Evolutionary conservation across 2,797 vertebrate species (phyloP).

Genomic region (Gila robusta): DNA sequence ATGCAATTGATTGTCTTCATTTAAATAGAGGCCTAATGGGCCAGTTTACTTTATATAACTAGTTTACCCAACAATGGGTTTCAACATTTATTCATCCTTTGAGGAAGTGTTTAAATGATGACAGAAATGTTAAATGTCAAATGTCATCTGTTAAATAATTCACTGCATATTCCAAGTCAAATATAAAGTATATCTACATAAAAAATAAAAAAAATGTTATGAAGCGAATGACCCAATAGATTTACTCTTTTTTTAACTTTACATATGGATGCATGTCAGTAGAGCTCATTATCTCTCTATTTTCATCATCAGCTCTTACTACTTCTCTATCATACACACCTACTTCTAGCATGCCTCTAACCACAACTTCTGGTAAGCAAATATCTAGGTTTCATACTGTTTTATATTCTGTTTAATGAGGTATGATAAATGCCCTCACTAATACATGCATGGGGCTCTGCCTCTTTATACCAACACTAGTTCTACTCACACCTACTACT

Average conservation of each 20-base stretch:
- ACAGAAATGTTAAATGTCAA: neutral
- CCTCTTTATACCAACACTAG: constrained; percentile 58
- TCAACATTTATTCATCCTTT: neutral
- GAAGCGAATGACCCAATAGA: neutral
- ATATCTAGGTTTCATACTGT: constrained; percentile 24
- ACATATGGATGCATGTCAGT: constrained; percentile 36
- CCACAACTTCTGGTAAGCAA: constrained; percentile 62
- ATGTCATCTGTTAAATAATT: neutral
- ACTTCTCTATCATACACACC: constrained; percentile 58
- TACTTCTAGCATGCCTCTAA: constrained; percentile 72
- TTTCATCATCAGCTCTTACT: constrained; percentile 62
- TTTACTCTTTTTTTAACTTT: neutral
- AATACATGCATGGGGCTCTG: constrained; percentile 52
- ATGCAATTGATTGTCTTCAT: neutral
- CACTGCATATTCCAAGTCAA: neutral
- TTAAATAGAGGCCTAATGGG: neutral
- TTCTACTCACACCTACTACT: constrained; percentile 55
- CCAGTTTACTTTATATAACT: neutral
- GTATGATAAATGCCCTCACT: constrained; percentile 12
- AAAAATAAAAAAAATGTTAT: neutral
- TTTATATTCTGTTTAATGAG: constrained; percentile 33
- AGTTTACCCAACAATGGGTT: neutral
- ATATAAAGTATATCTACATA: neutral
- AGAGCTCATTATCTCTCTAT: constrained; percentile 48
- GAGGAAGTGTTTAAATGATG: neutral